A percentile compares a stretch with the other conserved stretches of the same genome.
phyloP scores from a whole-genome alignment of 1,140 invertebrate genomes.

The Drosophila bifasciata region DNA sequence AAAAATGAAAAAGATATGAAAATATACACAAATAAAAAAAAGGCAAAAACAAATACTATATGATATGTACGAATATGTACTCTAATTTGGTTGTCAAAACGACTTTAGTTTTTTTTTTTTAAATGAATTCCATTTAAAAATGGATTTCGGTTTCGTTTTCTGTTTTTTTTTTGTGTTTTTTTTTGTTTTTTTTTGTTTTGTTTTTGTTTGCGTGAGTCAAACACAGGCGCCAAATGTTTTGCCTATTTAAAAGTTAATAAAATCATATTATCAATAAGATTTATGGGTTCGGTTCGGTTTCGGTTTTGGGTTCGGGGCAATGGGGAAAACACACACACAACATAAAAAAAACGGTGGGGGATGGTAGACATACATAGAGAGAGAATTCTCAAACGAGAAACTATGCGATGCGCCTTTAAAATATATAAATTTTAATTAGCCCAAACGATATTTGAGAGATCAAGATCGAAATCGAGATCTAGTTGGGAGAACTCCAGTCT shows the following conservation, averaged over 20 bases:
- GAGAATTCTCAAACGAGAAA: conserved; percentile 54
- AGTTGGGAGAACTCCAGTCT: conserved; percentile 11
- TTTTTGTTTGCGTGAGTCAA: conserved; percentile 32
- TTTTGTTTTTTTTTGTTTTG: conserved; percentile 6
- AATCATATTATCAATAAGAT: conserved; percentile 79
- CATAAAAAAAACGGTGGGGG: conserved; percentile 40
- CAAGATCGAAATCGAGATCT: conserved; percentile 63
- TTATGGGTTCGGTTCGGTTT: conserved; percentile 65
- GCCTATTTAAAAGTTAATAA: conserved; percentile 78
- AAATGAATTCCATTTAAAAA: conserved; percentile 59
- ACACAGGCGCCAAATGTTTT: conserved; percentile 75
- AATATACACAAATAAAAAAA: conserved; percentile 32
- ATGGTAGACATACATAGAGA: conserved; percentile 14
- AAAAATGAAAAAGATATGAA: conserved; percentile 21
- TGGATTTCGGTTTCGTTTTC: conserved; percentile 39
- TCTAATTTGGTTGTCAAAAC: conserved; percentile 80
- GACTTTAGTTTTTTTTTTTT: conserved; percentile 43
- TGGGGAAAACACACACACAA: conserved; percentile 39
- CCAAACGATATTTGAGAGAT: conserved; percentile 71
- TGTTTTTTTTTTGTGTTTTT: neutral
- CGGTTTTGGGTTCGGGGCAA: too few species aligned
- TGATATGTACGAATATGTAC: conserved; percentile 66
- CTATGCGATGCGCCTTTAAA: conserved; percentile 58
- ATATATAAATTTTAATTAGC: conserved; percentile 82
- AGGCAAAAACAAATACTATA: conserved; percentile 54